Percentiles rank a stretch among this genome's conserved stretches.
These are phyloP conservation scores for Gryllus bimaculatus DNA, from an alignment of 1,140 invertebrate genomes.

Conservation along the genomic window DNA sequence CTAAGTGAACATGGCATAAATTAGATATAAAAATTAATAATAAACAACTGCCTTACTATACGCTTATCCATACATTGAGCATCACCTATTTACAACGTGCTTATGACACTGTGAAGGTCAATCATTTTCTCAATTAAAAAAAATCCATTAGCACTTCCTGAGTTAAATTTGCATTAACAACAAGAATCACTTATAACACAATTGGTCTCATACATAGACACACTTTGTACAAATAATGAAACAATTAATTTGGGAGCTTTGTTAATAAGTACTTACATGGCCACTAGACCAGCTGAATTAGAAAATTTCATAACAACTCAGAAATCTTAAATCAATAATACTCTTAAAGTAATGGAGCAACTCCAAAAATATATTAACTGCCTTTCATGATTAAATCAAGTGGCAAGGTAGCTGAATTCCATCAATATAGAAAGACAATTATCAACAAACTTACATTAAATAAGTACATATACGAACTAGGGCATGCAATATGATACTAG, in stretches of 20 bases:
- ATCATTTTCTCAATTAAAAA: neutral
- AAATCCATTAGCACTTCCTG: neutral
- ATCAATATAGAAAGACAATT: neutral
- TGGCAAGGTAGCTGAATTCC: neutral
- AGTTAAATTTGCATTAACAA: slow-evolving; percentile 1
- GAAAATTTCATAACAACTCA: neutral
- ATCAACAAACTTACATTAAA: neutral
- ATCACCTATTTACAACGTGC: slow-evolving; percentile 4
- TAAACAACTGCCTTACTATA: neutral
- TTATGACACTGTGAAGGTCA: neutral
- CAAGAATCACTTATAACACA: neutral
- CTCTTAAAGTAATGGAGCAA: neutral
- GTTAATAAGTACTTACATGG: neutral
- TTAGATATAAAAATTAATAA: slow-evolving; percentile 2
- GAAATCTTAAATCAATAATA: neutral
- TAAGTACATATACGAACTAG: neutral
- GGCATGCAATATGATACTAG: neutral
- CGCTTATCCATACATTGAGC: slow-evolving; percentile 1
- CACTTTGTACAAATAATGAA: neutral
- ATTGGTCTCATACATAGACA: neutral
- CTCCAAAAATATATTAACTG: neutral
- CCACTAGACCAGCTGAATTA: neutral
- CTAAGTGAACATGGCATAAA: neutral
- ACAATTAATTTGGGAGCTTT: neutral
- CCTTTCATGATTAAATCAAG: neutral